A percentile compares a stretch with the other conserved stretches of the same genome.
Conservation (phyloP, 2,797 vertebrate species). For the Salmo trutta region DNA sequence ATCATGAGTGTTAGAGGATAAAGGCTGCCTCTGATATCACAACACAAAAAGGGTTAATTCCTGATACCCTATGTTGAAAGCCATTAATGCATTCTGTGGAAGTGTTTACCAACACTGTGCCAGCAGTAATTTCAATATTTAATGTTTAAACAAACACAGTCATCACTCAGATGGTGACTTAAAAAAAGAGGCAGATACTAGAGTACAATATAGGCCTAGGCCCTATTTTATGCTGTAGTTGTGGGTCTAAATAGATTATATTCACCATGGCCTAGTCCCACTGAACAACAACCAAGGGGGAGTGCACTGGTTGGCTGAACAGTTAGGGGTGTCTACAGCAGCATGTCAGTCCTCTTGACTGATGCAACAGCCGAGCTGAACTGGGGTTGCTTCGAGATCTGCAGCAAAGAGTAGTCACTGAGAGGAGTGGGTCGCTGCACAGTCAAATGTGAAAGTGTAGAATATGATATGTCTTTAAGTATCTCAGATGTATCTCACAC, state of each 20-base stretch:
- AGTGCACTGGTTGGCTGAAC: background rate
- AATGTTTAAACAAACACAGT: slow-evolving; percentile 1
- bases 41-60: background rate
- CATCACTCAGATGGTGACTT: background rate
- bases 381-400: background rate
- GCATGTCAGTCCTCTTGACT: too few relatives aligned
- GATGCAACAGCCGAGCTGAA: too few relatives aligned
- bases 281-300: background rate
- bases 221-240: background rate
- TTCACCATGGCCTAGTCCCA: background rate
- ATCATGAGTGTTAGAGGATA: background rate
- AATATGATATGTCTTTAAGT: background rate
- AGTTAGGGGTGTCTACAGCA: background rate
- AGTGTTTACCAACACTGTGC: background rate
- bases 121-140: slow-evolving; percentile 1
- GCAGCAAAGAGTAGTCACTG: background rate
- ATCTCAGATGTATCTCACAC: background rate
- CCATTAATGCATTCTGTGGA: slow-evolving; percentile 1
- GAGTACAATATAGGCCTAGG: background rate
- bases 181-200: background rate
- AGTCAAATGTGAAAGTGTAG: background rate
- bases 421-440: background rate
- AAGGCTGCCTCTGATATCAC: background rate
- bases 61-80: background rate
- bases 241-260: background rate